Evolutionary conservation across 2,888 invertebrate genomes (phyloP).

Genomic region (Thecocarcelia acutangulata): DNA sequence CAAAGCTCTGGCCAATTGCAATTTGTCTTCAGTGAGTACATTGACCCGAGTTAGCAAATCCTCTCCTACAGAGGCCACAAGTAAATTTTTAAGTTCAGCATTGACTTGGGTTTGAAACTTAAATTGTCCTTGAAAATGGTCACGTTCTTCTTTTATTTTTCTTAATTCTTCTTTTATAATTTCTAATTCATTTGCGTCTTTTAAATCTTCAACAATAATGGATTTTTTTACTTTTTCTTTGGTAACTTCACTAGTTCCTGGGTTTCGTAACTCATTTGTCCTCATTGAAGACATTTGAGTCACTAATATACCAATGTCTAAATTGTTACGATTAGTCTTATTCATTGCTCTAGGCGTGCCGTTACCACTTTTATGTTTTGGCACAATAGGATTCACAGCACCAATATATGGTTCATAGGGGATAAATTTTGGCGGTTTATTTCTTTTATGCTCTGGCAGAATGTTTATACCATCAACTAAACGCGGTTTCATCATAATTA

Average conservation of each 20-base stretch:
- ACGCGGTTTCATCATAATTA: constrained; percentile 85
- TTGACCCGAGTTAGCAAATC: constrained; percentile 95
- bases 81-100: constrained; percentile 93
- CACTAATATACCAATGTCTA: constrained; percentile 86
- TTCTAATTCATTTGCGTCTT: constrained; percentile 64
- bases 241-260: constrained; percentile 78
- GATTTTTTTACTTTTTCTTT: constrained; percentile 47
- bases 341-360: constrained; percentile 67
- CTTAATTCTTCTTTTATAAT: constrained; percentile 72
- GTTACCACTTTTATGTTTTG: constrained; percentile 75
- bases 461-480: constrained; percentile 79
- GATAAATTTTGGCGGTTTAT: constrained; percentile 89
- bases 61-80: constrained; percentile 97
- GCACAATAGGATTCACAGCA: constrained; percentile 90
- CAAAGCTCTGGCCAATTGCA: constrained; percentile 91
- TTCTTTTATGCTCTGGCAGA: constrained; percentile 77
- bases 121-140: constrained; percentile 89
- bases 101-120: constrained; percentile 95
- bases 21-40: constrained; percentile 94
- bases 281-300: constrained; percentile 88
- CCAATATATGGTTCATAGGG: constrained; percentile 94
- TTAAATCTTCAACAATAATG: constrained; percentile 66
- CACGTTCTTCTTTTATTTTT: constrained; percentile 86
- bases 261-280: constrained; percentile 84
- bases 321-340: constrained; percentile 82